Evolutionary conservation across 1,140 invertebrate genomes (phyloP).

Genomic region (Leptinotarsa texana): DNA sequence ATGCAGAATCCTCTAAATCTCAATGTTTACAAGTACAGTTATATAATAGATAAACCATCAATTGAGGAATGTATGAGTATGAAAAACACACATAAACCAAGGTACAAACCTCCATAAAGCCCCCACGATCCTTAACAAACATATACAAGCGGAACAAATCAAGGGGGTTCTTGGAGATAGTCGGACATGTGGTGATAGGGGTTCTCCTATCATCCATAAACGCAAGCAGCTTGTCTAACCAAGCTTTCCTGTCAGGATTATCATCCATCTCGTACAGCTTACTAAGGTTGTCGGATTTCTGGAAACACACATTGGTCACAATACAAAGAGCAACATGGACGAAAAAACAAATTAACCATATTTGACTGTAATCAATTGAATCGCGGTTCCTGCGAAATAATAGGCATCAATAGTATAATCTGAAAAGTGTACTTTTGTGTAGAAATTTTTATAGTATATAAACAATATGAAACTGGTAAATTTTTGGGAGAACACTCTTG

Average conservation of each 20-base stretch:
- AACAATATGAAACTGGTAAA: no score
- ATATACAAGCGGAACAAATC: constrained; percentile 96
- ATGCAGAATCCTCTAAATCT: no score
- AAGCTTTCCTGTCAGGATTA: constrained; percentile 85
- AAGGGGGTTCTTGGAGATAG: constrained; percentile 96
- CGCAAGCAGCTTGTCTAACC: constrained; percentile 88
- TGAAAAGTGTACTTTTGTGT: no score
- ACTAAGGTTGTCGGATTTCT: constrained; percentile 88
- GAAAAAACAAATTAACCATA: neutral
- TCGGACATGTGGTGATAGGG: constrained; percentile 92
- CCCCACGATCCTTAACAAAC: constrained; percentile 92
- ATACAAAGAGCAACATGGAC: neutral
- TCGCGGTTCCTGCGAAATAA: no score
- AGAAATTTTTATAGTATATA: no score
- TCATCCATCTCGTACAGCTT: constrained; percentile 97
- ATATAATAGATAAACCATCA: neutral
- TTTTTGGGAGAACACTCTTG: no score
- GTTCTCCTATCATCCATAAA: constrained; percentile 94
- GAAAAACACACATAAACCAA: constrained; percentile 12
- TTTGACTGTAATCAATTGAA: neutral
- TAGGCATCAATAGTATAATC: no score
- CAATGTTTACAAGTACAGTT: no score
- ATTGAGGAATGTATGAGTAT: neutral
- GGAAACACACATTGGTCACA: constrained; percentile 48
- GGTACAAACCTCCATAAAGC: constrained; percentile 90